Percentiles rank a stretch among this genome's conserved stretches.
Evolutionary conservation across 2,113 vertebrate species (phyloP).

Genomic region (Sarotherodon lohbergeri): DNA sequence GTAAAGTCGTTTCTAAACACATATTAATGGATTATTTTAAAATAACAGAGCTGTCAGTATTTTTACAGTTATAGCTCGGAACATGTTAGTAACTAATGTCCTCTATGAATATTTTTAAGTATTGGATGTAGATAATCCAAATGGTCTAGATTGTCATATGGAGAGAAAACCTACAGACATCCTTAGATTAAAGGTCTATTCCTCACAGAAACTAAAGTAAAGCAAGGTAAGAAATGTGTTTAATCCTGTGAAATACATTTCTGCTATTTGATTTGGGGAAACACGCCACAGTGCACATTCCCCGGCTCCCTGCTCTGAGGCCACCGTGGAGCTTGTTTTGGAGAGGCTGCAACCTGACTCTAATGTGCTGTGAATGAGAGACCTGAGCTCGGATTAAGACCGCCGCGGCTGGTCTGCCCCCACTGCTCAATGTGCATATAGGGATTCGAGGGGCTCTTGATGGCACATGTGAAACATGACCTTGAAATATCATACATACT

Average conservation of each 20-base stretch:
- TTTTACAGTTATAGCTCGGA: not conserved
- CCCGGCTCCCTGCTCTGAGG: constrained; percentile 10
- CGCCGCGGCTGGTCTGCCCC: constrained; percentile 42
- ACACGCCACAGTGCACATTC: constrained; percentile 1
- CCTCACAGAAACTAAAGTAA: not conserved
- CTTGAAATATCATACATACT: constrained; percentile 52
- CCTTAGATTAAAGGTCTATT: not conserved
- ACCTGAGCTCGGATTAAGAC: constrained; percentile 64
- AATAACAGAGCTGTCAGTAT: not conserved
- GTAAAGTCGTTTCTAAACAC: not conserved
- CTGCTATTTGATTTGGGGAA: constrained; percentile 9
- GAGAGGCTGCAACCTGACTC: constrained; percentile 62
- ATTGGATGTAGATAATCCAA: not conserved
- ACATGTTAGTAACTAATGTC: not conserved
- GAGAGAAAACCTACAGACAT: not conserved
- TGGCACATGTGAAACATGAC: constrained; percentile 56
- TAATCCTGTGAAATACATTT: not conserved
- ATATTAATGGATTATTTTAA: not conserved
- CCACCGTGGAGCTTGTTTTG: constrained; percentile 50
- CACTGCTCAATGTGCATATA: constrained; percentile 23
- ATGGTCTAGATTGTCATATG: not conserved
- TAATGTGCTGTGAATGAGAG: constrained; percentile 67
- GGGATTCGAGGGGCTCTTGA: constrained; percentile 1
- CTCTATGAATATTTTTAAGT: not conserved
- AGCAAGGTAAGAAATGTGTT: not conserved